Evolutionary conservation across 1,140 invertebrate species (phyloP), one percentile per base, ranked within the genome.

Genomic region (Drosophila trapezifrons): DNA sequence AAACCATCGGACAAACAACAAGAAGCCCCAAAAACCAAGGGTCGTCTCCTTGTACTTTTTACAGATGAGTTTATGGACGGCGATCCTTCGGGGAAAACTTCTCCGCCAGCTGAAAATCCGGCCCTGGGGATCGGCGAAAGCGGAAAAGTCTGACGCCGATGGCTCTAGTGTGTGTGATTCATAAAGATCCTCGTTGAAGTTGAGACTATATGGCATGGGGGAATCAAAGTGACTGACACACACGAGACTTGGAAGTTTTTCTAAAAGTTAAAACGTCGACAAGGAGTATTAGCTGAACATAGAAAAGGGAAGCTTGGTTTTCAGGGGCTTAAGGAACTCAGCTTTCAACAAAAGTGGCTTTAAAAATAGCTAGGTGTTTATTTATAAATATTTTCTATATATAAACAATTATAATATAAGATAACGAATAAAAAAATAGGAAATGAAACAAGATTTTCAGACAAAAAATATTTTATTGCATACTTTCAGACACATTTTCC

Each of bases 1-100:
- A 83, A 89, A 83, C 85, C 78, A 84, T 71, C 65, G 69, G 65
- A 58, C 86, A 84, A 65, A 78, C 84, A 78, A 78, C 84, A 72
- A 66, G 64, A 47, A 49, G 25, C 76, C 49, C 63, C 51, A n/a
- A 22, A 54, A 35, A 65, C 35, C 62, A 51, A 51, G 38, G 72
- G 62, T 54, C 51, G 58, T 57, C 67, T 80, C 58, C 76, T 77
- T 74, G 63, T 77, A 74, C 72, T 80, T 80, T 74, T 56, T 60
- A 42, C 59, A 80, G 83, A 80, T 80, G 77, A 76, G 73, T 80
- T 84, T 84, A 85, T 75, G 51, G 62, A n/a, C 37, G 64, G 78
- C 40, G 83, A 87, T 86, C 82, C 83, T 76, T 74, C 35, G 46
- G 82, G 80, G 83, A 85, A 66, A 73, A 56, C 54, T 42, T 60